Base-by-base conservation (phyloP, 2,888 invertebrate species). In the Polymixis lichenea region DNA sequence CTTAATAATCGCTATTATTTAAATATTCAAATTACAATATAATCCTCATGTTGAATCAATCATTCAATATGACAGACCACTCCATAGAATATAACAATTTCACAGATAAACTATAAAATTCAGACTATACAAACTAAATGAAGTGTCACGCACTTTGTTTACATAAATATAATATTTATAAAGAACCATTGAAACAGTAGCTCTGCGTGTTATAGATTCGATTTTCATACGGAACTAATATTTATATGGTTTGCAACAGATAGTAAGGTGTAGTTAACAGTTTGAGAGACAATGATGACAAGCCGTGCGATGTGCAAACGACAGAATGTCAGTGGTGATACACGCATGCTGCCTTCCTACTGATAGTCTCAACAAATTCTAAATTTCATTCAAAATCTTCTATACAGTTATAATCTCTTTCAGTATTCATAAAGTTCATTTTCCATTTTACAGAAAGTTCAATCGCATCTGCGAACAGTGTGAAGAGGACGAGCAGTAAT, bases 301-400 rank as follows among this genome's bases (percentile, higher is more conserved):
- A 77, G 82, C 75, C 92, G 88, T 94, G 94, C 93, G 94, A 94
- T 94, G 94, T 94, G 94, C 92, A 81, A 87, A 85, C 72, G 79
- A 89, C 93, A 92, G 93, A 93, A 72, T 89, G 78, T 89, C 88
- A 46, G 84, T 94, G 94, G 90, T 92, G 94, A 93, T 94, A 93
- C 90, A 90, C 89, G 94, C 94, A 94, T 95, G 94, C 94, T 94
- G 94, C 94, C 94, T 94, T 95, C 94, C 94, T 95, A 90, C 94
- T 95, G 94, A 95, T 75, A 89, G 89, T 90, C 88, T 58, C 38
- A 13, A n/a, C 13, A 22, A 22, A 22, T 5, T 28, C 19, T 19
- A 9, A 19, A 60, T 19, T 32, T 11, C 9, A 60, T 60, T 28
- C 4, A 28, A 28, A 28, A 17, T 60, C 19, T 60, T 32, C 0